Base-by-base conservation (phyloP, 2,888 invertebrate species). In the Bimastos eiseni region DNA sequence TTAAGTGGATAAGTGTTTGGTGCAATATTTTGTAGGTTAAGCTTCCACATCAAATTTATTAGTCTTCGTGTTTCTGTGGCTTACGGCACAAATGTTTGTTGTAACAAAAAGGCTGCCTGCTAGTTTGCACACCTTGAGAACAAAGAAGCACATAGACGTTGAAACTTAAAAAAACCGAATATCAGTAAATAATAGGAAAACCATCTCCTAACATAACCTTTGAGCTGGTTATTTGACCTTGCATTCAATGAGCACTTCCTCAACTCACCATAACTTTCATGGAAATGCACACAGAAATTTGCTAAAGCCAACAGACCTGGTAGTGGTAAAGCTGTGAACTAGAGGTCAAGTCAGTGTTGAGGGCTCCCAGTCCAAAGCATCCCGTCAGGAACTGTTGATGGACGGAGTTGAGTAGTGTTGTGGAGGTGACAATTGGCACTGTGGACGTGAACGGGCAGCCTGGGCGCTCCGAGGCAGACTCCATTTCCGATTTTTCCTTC, bases 381-480 rank as follows among this genome's bases (percentile, higher is more conserved):
- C 96, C 96, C 33, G 96, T 95, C 90, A 96, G 93, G 5, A 96
- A 94, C 93, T 96, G 96, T 83, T 96, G 95, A 92, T 96, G 96
- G 15, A 92, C 92, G 92, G 95, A 94, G 91, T 93, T 93, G 21
- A 94, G 93, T 88, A 95, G 92, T 0, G 95, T 94, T 15, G 94
- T 94, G 33, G 93, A 92, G 90, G 91, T 89, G 30, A 91, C 90
- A 24, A 90, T 55, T 19, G 91, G 89, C 92, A 90, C 13, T 92
- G 92, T 24, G 91, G 91, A 70, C 90, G 90, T 37, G 88, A 90
- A 89, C n/a, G 89, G 30, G 88, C 55, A 34, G 19, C 86, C 86
- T 34, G 36, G 34, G 17, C 86, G 19, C 37, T 86, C 86, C 5
- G 86, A 36, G 33, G 86, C 34, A 0, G 86, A 86, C 86, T 86